These are phyloP conservation scores for Pandemis corylana DNA, from an alignment of 2,888 invertebrate species.

Conservation along the genomic window DNA sequence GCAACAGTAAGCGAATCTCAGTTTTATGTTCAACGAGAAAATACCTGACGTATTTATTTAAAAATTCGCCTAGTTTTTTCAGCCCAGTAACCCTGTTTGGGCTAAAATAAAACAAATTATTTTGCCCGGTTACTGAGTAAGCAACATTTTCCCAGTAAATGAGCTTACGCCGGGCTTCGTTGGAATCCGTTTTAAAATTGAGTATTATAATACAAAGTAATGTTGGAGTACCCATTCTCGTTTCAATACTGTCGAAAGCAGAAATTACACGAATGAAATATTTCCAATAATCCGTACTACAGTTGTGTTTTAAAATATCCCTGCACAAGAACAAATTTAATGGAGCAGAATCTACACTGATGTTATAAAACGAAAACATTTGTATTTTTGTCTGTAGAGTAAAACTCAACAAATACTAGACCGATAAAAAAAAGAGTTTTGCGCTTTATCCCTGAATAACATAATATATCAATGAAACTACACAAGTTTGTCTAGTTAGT, in stretches of 20 bases:
- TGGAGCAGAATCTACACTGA: too few relatives aligned
- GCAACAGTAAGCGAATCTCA: neutral
- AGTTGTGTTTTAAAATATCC: neutral
- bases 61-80: neutral
- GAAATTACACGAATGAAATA: conserved; percentile 6
- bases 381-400: too few relatives aligned
- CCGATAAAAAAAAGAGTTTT: too few relatives aligned
- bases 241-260: conserved; percentile 1
- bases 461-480: too few relatives aligned
- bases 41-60: neutral
- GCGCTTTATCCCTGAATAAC: too few relatives aligned
- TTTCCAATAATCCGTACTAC: neutral
- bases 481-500: too few relatives aligned
- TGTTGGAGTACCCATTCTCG: neutral
- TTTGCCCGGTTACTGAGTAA: conserved; percentile 7
- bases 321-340: too few relatives aligned
- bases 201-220: conserved; percentile 9
- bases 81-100: neutral
- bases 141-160: neutral
- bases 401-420: too few relatives aligned
- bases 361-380: too few relatives aligned
- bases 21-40: neutral
- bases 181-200: conserved; percentile 3
- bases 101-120: conserved; percentile 14
- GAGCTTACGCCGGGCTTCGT: neutral